These are phyloP conservation scores for Coreoperca whiteheadi DNA, from an alignment of 2,113 vertebrate species.

Conservation along the genomic window DNA sequence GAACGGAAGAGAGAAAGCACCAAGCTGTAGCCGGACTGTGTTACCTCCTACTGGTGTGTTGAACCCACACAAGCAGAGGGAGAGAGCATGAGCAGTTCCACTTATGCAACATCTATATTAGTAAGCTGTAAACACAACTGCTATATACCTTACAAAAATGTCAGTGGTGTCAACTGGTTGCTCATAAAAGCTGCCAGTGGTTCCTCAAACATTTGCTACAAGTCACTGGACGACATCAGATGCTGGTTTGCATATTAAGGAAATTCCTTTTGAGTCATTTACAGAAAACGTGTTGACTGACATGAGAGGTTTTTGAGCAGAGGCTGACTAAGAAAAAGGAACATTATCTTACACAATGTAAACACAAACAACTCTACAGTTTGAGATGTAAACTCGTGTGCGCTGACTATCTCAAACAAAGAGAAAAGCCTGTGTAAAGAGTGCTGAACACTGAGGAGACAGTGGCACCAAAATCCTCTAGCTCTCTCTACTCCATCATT, in stretches of 20 bases:
- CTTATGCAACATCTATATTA: constrained; percentile 55
- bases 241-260: constrained; percentile 23
- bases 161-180: not conserved
- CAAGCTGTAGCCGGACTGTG: constrained; percentile 8
- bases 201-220: constrained; percentile 6
- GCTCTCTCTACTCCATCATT: constrained; percentile 36
- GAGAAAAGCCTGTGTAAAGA: constrained; percentile 52
- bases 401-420: constrained; percentile 53
- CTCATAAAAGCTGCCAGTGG: not conserved
- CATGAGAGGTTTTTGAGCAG: constrained; percentile 7
- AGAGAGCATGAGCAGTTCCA: constrained; percentile 44
- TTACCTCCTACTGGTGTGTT: constrained; percentile 49
- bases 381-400: constrained; percentile 36
- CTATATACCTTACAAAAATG: constrained; percentile 5
- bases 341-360: constrained; percentile 27
- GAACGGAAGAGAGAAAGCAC: not conserved
- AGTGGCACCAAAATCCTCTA: constrained; percentile 44
- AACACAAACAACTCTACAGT: constrained; percentile 41
- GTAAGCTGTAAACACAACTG: constrained; percentile 32
- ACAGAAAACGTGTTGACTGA: not conserved
- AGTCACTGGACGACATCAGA: constrained; percentile 29
- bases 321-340: constrained; percentile 25
- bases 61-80: constrained; percentile 53
- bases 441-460: constrained; percentile 41
- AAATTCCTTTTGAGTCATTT: constrained; percentile 32